Percentiles rank a stretch among this genome's conserved stretches.
Conservation (phyloP, 2,797 vertebrate species). For the Aplochiton taeniatus region DNA sequence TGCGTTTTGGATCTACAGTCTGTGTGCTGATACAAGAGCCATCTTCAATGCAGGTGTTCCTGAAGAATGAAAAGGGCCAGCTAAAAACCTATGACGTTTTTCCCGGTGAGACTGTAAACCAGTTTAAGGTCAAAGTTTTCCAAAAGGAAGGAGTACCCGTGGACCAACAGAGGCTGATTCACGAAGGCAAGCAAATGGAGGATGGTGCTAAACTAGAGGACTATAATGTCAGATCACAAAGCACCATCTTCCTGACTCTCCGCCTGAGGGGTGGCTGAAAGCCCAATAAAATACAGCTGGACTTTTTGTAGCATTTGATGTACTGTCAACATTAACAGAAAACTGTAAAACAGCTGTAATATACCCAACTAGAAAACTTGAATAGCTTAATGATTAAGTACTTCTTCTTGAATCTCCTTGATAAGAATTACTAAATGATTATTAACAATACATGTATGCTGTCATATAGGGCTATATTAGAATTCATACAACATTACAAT, state of each 20-base stretch:
- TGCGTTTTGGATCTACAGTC: constrained; percentile 48
- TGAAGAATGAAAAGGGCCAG: constrained; percentile 53
- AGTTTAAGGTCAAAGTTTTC: constrained; percentile 55
- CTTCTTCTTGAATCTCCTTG: no score
- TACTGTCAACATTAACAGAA: no score
- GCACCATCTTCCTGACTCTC: constrained; percentile 60
- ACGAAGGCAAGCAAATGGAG: constrained; percentile 44
- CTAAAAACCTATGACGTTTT: constrained; percentile 50
- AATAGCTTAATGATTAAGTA: no score
- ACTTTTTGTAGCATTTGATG: no score
- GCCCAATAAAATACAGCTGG: no score
- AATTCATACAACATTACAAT: no score
- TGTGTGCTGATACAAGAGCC: constrained; percentile 55
- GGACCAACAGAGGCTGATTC: constrained; percentile 69
- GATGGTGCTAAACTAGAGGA: constrained; percentile 35
- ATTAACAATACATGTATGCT: no score
- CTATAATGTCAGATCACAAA: constrained; percentile 43
- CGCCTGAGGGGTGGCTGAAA: constrained; percentile 71
- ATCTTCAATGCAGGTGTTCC: constrained; percentile 56
- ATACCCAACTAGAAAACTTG: no score
- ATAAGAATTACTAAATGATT: no score
- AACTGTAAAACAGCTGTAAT: no score
- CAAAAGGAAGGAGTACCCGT: constrained; percentile 36
- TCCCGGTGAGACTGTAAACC: constrained; percentile 43
- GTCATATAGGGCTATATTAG: no score